Percentiles rank a stretch among this genome's conserved stretches.
These are phyloP conservation scores for Lordiphosa fenestrarum DNA, from an alignment of 2,888 invertebrate genomes.

Conservation along the genomic window DNA sequence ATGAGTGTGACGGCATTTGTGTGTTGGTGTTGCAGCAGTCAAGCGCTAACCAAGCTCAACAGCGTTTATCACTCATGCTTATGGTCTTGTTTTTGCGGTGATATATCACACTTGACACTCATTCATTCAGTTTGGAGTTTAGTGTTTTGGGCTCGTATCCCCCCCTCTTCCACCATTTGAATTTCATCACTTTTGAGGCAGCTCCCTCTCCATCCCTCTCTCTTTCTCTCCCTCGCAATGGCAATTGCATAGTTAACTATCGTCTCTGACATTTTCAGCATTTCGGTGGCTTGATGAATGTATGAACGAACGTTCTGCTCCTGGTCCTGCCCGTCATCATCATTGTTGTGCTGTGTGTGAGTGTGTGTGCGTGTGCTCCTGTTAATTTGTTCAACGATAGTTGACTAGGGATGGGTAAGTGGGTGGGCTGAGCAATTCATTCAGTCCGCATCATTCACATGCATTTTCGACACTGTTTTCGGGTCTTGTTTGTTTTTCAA, in stretches of 20 bases:
- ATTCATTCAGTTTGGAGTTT: slow-evolving; percentile 74
- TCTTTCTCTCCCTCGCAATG: slow-evolving; percentile 27
- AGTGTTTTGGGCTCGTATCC: slow-evolving; percentile 60
- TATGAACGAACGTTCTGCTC: not conserved
- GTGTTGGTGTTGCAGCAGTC: slow-evolving; percentile 23
- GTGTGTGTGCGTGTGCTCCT: slow-evolving; percentile 25
- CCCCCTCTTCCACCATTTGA: slow-evolving; percentile 51
- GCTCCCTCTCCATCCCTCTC: not conserved
- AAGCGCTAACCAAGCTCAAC: slow-evolving; percentile 65
- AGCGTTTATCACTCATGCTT: slow-evolving; percentile 75
- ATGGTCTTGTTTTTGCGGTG: slow-evolving; percentile 77
- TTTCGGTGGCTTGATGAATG: slow-evolving; percentile 45
- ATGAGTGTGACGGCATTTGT: slow-evolving; percentile 13
- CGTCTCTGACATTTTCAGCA: slow-evolving; percentile 24
- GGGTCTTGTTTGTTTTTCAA: slow-evolving; percentile 62
- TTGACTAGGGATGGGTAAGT: not conserved
- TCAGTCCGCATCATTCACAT: slow-evolving; percentile 42
- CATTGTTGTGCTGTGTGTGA: slow-evolving; percentile 10
- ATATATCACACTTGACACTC: slow-evolving; percentile 78
- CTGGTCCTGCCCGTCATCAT: slow-evolving; percentile 12
- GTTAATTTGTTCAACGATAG: slow-evolving; percentile 40
- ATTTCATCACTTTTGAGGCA: slow-evolving; percentile 63
- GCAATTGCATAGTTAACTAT: slow-evolving; percentile 38
- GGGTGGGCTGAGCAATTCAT: slow-evolving; percentile 30
- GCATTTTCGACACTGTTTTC: slow-evolving; percentile 41